These are phyloP conservation scores for Mormyrus lacerda DNA, from an alignment of 2,113 vertebrate genomes.

Conservation along the genomic window DNA sequence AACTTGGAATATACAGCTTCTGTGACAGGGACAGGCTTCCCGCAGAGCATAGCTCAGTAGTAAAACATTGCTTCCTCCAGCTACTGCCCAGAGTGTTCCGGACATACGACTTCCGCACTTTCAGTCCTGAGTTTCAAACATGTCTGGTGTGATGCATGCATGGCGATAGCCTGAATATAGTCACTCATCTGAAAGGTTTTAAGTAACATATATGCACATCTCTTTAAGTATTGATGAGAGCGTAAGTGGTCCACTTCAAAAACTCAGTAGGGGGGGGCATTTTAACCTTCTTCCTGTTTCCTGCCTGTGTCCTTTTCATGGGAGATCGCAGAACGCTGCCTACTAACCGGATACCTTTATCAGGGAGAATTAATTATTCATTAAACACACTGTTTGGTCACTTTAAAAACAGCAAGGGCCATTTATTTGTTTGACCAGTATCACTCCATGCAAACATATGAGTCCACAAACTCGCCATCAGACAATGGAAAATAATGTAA, in stretches of 20 bases:
- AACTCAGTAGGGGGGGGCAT: constrained; percentile 2
- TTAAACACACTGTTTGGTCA: constrained; percentile 48
- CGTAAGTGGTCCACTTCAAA: constrained; percentile 58
- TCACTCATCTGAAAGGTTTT: background rate
- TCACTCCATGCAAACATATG: background rate
- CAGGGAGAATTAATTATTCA: constrained; percentile 45
- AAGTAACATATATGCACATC: constrained; percentile 24
- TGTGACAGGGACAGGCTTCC: background rate
- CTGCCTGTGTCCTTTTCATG: constrained; percentile 49
- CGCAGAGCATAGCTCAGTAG: background rate
- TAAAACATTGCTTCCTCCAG: background rate
- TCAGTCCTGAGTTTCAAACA: background rate
- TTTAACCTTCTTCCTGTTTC: constrained; percentile 40
- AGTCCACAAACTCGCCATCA: background rate
- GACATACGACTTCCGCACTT: background rate
- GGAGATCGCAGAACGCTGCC: constrained; percentile 29
- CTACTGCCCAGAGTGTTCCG: background rate
- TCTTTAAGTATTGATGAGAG: constrained; percentile 65
- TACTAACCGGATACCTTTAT: constrained; percentile 30
- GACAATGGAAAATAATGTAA: background rate
- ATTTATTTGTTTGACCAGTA: constrained; percentile 17
- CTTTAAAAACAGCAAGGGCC: constrained; percentile 23
- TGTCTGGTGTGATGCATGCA: background rate
- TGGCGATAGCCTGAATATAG: background rate
- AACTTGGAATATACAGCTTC: background rate